Conservation (phyloP, 2,888 invertebrate species). For the Perdita meconis region DNA sequence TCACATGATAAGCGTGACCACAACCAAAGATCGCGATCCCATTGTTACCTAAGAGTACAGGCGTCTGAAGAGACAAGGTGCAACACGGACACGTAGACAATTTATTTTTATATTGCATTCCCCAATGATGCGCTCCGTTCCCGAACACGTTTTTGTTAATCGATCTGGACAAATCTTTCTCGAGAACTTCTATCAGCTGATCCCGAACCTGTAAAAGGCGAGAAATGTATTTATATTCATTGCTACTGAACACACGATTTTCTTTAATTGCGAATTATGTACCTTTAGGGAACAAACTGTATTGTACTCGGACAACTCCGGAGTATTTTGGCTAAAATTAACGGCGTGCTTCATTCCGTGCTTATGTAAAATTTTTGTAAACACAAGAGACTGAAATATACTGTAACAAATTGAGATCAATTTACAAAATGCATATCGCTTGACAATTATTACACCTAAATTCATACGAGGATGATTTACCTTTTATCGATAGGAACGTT, state of each 20-base stretch:
- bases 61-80: constrained; percentile 87
- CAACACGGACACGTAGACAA: constrained; percentile 85
- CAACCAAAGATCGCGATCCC: constrained; percentile 88
- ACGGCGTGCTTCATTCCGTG: constrained; percentile 76
- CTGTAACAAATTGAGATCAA: constrained; percentile 69
- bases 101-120: constrained; percentile 82
- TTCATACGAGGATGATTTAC: constrained; percentile 76
- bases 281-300: constrained; percentile 81
- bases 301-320: constrained; percentile 70
- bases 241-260: neutral
- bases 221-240: neutral
- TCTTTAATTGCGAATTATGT: constrained; percentile 28
- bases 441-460: neutral
- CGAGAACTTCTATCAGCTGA: constrained; percentile 72
- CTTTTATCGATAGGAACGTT: constrained; percentile 86
- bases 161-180: constrained; percentile 74
- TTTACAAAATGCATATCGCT: constrained; percentile 6
- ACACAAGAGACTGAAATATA: constrained; percentile 79
- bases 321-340: constrained; percentile 71
- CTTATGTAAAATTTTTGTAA: constrained; percentile 78
- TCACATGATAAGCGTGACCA: constrained; percentile 87
- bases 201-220: constrained; percentile 71
- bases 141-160: constrained; percentile 75
- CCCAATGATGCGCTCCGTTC: constrained; percentile 85
- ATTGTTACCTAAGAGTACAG: constrained; percentile 86